A percentile compares a stretch with the other conserved stretches of the same genome.
These are phyloP conservation scores for Unio delphinus DNA, from an alignment of 2,888 invertebrate species.

Conservation along the genomic window DNA sequence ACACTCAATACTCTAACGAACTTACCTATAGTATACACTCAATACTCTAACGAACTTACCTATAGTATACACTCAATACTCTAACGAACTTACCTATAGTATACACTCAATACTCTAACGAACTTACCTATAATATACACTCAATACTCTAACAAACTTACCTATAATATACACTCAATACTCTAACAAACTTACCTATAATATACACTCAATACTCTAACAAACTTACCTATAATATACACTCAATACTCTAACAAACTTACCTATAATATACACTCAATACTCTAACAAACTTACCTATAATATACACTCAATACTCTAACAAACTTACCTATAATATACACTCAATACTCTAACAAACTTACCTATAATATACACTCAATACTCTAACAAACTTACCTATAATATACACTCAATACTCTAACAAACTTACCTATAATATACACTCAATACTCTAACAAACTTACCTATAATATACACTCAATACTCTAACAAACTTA, in stretches of 20 bases:
- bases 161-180: background rate
- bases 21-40: background rate
- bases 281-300: background rate
- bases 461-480: conserved; percentile 45
- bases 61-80: conserved; percentile 17
- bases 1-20: background rate
- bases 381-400: conserved; percentile 39
- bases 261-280: conserved; percentile 48
- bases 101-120: background rate
- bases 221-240: background rate
- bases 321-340: conserved; percentile 49
- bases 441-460: background rate
- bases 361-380: background rate
- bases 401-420: conserved; percentile 18
- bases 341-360: background rate
- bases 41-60: conserved; percentile 39
- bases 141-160: background rate
- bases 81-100: background rate
- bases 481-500: background rate
- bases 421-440: background rate
- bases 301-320: background rate
- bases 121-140: conserved; percentile 50
- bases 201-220: background rate
- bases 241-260: background rate
- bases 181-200: conserved; percentile 49